Percentiles rank a stretch among this genome's conserved stretches.
These are phyloP conservation scores for Ardeotis arabs DNA, from an alignment of 2,113 vertebrate species.

Conservation along the genomic window DNA sequence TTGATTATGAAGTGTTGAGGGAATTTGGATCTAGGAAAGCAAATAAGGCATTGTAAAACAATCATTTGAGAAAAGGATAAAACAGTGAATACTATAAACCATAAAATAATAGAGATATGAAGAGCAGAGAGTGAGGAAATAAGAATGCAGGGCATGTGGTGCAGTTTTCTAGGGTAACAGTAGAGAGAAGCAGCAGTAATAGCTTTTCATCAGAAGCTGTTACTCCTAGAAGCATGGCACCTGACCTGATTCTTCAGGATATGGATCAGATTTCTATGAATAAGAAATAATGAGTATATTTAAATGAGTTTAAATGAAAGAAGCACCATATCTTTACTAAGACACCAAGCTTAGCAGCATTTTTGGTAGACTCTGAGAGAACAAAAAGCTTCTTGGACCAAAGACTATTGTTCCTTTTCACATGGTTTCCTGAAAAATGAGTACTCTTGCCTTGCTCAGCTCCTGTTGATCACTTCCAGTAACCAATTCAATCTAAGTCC, in stretches of 20 bases:
- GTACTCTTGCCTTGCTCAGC: not conserved
- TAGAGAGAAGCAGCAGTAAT: not conserved
- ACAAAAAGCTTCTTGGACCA: constrained; percentile 45
- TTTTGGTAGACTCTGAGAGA: constrained; percentile 15
- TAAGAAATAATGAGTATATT: constrained; percentile 56
- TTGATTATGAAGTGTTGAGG: not conserved
- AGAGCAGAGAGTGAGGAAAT: not conserved
- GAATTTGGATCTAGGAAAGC: not conserved
- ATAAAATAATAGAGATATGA: not conserved
- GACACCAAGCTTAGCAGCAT: not conserved
- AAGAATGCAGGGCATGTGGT: not conserved
- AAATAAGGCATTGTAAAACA: not conserved
- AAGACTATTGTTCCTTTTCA: constrained; percentile 26
- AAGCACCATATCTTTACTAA: constrained; percentile 10
- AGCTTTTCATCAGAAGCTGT: constrained; percentile 32
- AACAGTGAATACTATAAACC: not conserved
- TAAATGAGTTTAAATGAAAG: constrained; percentile 55
- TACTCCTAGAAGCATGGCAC: constrained; percentile 19
- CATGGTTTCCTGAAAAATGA: constrained; percentile 22
- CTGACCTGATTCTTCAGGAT: constrained; percentile 49
- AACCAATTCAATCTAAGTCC: constrained; percentile 18
- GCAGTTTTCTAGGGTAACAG: not conserved
- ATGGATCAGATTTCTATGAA: constrained; percentile 31
- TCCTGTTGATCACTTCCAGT: constrained; percentile 38
- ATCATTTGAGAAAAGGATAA: not conserved